Evolutionary conservation across 2,797 vertebrate genomes (phyloP).

Genomic region (Hemitrygon akajei): DNA sequence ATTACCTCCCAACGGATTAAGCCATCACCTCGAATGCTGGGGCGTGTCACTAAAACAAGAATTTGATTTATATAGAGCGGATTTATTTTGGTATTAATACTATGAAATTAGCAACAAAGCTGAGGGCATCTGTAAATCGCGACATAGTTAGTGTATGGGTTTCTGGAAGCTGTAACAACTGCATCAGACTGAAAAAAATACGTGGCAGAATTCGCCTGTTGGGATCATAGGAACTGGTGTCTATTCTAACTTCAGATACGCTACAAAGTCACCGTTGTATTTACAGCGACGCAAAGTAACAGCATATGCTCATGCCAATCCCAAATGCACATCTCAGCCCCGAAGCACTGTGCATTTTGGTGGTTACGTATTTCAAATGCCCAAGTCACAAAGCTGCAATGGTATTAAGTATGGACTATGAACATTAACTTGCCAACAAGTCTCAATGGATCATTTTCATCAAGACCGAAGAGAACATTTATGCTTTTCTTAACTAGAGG

Average conservation of each 20-base stretch:
- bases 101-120: neutral
- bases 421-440: neutral
- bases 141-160: neutral
- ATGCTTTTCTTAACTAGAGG: neutral
- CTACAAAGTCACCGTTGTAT: neutral
- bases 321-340: neutral
- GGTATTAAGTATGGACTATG: neutral
- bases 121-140: neutral
- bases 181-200: neutral
- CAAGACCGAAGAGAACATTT: too few species aligned
- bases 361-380: neutral
- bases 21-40: neutral
- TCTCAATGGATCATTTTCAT: neutral
- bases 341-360: neutral
- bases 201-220: neutral
- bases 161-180: neutral
- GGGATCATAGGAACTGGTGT: neutral
- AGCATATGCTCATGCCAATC: neutral
- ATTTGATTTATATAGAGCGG: neutral
- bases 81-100: neutral
- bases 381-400: neutral
- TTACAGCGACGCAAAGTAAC: neutral
- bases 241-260: constrained; percentile 17
- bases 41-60: neutral
- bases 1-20: constrained; percentile 28